phyloP scores from a whole-genome alignment of 64 coral and sea anemone genomes.

The Pachyseris speciosa region DNA sequence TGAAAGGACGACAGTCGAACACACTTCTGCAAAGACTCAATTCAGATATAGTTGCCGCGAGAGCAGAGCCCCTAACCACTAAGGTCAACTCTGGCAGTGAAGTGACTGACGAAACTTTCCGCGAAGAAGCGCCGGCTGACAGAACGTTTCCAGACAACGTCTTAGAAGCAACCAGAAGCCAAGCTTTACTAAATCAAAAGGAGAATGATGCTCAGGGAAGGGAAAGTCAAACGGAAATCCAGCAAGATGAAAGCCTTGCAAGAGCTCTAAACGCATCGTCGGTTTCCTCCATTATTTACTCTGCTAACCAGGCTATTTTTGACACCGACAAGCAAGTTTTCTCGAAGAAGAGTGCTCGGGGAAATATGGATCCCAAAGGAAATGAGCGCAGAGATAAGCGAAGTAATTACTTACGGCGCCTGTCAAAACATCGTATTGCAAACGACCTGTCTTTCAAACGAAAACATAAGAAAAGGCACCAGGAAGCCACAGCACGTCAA shows the following conservation, averaged over 20 bases:
- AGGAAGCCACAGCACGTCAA: neutral
- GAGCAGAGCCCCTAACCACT: neutral
- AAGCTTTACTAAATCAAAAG: neutral
- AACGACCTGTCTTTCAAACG: neutral
- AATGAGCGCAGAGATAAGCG: neutral
- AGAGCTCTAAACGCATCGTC: constrained; percentile 27
- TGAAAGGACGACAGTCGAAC: neutral
- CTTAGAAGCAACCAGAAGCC: neutral
- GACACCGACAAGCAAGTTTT: constrained; percentile 1
- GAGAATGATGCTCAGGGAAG: neutral
- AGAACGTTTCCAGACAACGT: constrained; percentile 11
- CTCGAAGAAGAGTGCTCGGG: constrained; percentile 7
- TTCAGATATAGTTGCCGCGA: neutral
- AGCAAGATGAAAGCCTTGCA: constrained; percentile 37
- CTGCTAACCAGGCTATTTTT: constrained; percentile 30
- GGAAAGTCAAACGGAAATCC: neutral
- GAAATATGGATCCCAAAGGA: neutral
- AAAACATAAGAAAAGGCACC: neutral
- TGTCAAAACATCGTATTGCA: neutral
- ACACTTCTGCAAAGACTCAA: constrained; percentile 10
- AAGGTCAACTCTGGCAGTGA: neutral
- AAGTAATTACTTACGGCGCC: neutral
- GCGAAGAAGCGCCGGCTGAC: constrained; percentile 12
- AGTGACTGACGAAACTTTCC: neutral
- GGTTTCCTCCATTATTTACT: constrained; percentile 19